Evolutionary conservation across 1,140 invertebrate genomes (phyloP), one percentile per base, ranked within the genome.

Genomic region (Battus philenor): DNA sequence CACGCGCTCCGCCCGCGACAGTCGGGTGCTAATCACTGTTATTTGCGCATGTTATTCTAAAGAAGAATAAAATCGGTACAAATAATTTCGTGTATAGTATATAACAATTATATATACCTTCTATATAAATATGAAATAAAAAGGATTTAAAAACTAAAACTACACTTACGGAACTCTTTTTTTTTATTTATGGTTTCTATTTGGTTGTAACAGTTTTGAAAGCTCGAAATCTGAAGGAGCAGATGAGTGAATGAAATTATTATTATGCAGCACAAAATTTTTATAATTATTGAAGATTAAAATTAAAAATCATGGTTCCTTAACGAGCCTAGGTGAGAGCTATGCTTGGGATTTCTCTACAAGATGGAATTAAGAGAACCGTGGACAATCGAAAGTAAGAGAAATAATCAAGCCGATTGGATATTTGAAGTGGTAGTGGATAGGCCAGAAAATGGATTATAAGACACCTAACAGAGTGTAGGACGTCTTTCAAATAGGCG

Each of bases 1-100:
- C 75, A 74, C 68, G 64, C 66, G 70, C 73, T 61, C 50, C 67
- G 56, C 68, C 70, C 62, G 50, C 60, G 57, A 57, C 29, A 8
- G 2, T 27, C 44, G 36, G 44, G 36, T 57, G 51, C 54, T 80
- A 83, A 83, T 79, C 68, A 83, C 79, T 80, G 70, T 79, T 59
- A 80, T 83, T 83, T 83, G 63, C 67, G 50, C 70, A 67, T 74
- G 76, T 82, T 78, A 77, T 76, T 78, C 73, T 79, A 73, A n/a
- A n/a, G n/a, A n/a, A n/a, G n/a, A n/a, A n/a, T n/a, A n/a, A 76
- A 71, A 71, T 62, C 68, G 50, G 62, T 63, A 68, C 62, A 68
- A 77, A 80, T 79, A 54, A 54, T 50, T 51, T 44, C 48, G 52
- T 53, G 59, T 77, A 74, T 76, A 70, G 64, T 50, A 4, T 22